Percentiles rank a stretch among this genome's conserved stretches.
phyloP scores from a whole-genome alignment of 2,797 vertebrate genomes.

The Chaetophractus vellerosus region DNA sequence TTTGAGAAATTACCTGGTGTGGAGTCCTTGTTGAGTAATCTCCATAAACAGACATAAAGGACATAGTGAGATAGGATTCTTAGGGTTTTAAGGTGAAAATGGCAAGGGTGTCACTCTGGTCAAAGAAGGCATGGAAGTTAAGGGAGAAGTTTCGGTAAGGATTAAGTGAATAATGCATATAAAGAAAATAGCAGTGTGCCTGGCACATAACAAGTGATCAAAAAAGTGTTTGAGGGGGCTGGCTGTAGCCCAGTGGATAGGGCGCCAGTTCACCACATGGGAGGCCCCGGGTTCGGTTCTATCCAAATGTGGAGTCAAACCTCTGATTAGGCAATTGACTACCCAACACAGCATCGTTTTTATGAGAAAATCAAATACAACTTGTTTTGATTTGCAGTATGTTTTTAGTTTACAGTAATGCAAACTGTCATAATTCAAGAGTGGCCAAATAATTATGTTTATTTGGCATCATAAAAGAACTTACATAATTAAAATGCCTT shows the following conservation, averaged over 20 bases:
- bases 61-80: background rate
- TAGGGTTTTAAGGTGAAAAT: background rate
- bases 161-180: background rate
- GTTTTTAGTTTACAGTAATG: background rate
- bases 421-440: background rate
- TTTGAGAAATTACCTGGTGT: background rate
- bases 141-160: background rate
- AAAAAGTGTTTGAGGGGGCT: background rate
- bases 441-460: background rate
- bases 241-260: too few species aligned
- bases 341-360: background rate
- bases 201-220: background rate
- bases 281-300: too few species aligned
- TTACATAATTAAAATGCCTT: background rate
- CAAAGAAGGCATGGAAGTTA: background rate
- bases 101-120: background rate
- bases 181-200: background rate
- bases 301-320: slow-evolving; percentile 4
- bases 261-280: too few species aligned
- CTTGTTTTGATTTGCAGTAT: background rate
- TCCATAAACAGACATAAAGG: background rate
- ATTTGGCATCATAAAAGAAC: background rate
- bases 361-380: background rate
- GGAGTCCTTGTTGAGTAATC: background rate
- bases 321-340: background rate